phyloP scores from a whole-genome alignment of 2,797 vertebrate species.

The Megaceryle alcyon region DNA sequence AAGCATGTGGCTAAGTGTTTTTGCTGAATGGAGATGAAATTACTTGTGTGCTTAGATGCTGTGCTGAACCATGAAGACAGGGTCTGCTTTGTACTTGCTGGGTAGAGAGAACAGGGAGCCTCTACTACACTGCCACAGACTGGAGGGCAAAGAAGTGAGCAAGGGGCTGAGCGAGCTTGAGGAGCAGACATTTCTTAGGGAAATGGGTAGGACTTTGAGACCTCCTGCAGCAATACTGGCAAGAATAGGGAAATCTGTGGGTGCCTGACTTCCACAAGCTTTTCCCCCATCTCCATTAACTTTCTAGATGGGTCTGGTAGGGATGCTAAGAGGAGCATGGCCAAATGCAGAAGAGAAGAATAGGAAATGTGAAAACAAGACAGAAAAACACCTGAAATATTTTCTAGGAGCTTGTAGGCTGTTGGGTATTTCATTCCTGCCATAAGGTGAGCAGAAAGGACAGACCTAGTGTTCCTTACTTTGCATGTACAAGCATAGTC shows the following conservation, averaged over 20 bases:
- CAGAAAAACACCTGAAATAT: neutral
- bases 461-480: neutral
- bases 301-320: neutral
- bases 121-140: accelerated
- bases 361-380: accelerated
- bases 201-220: neutral
- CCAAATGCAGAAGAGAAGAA: neutral
- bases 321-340: accelerated
- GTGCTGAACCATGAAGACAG: neutral
- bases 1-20: conserved; percentile 42
- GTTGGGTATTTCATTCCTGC: neutral
- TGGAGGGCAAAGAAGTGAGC: accelerated
- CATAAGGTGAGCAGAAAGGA: neutral
- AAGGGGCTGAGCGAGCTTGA: neutral
- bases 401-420: neutral
- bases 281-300: neutral
- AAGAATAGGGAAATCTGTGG: neutral
- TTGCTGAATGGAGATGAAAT: neutral
- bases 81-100: conserved; percentile 11
- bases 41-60: neutral
- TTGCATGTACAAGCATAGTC: accelerated
- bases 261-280: neutral
- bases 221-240: neutral
- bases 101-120: neutral
- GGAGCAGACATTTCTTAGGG: neutral